Evolutionary conservation across 2,113 vertebrate species (phyloP).

Genomic region (Seriola quinqueradiata): DNA sequence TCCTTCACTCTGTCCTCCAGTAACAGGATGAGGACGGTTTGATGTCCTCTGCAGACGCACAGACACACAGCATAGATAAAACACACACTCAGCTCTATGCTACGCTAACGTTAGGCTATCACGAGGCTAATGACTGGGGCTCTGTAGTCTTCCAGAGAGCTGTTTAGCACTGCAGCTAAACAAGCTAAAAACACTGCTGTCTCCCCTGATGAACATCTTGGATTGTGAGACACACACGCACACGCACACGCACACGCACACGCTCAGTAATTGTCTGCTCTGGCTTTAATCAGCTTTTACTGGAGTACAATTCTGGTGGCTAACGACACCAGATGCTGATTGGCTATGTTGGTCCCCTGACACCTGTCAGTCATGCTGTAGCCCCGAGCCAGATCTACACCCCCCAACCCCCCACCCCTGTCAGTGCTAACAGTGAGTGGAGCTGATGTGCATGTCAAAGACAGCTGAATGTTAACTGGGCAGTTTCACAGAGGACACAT

Average conservation of each 20-base stretch:
- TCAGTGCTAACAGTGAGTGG: slow-evolving; percentile 19
- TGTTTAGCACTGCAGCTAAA: slow-evolving; percentile 43
- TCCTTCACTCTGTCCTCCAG: slow-evolving; percentile 28
- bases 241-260: slow-evolving; percentile 34
- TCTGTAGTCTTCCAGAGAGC: slow-evolving; percentile 44
- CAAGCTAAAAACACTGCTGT: slow-evolving; percentile 47
- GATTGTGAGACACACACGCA: slow-evolving; percentile 26
- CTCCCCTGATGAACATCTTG: slow-evolving; percentile 33
- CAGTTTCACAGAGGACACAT: background rate
- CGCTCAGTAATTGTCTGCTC: slow-evolving; percentile 42
- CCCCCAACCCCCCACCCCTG: background rate
- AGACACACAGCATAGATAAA: background rate
- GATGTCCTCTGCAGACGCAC: background rate
- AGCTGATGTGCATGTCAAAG: slow-evolving; percentile 65
- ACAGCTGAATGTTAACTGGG: slow-evolving; percentile 49
- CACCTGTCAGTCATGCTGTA: slow-evolving; percentile 63
- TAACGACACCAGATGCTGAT: slow-evolving; percentile 65
- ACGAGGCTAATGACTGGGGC: slow-evolving; percentile 23
- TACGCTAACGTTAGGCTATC: slow-evolving; percentile 39
- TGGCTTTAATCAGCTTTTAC: slow-evolving; percentile 71
- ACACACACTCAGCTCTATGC: slow-evolving; percentile 5
- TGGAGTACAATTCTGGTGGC: slow-evolving; percentile 55
- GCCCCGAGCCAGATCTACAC: slow-evolving; percentile 53
- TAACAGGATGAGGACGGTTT: background rate
- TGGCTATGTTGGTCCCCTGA: slow-evolving; percentile 51